A percentile compares a stretch with the other conserved stretches of the same genome.
phyloP scores from a whole-genome alignment of 2,888 invertebrate species.

The Girardia tigrina region DNA sequence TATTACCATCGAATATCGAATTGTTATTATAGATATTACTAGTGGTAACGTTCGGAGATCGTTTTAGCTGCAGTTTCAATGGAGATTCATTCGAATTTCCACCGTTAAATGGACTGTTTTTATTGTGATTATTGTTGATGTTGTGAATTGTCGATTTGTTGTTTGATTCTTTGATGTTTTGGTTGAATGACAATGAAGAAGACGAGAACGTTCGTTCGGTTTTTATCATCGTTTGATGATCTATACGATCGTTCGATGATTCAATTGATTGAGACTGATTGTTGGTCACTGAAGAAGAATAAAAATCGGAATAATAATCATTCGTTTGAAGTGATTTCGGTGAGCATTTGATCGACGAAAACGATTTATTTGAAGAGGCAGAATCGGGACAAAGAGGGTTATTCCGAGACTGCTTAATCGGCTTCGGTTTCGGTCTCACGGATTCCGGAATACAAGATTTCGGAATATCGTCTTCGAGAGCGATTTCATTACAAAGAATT shows the following conservation, averaged over 20 bases:
- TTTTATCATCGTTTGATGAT: too few relatives aligned
- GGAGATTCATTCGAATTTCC: background rate
- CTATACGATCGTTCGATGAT: too few relatives aligned
- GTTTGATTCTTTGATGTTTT: background rate
- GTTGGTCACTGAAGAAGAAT: background rate
- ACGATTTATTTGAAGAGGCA: background rate
- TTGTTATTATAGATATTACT: too few relatives aligned
- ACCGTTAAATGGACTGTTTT: background rate
- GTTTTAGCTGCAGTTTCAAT: background rate
- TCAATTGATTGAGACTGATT: background rate
- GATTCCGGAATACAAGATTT: conserved; percentile 1
- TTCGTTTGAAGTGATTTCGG: background rate
- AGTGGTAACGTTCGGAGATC: background rate
- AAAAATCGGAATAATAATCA: background rate
- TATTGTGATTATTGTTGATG: too few relatives aligned
- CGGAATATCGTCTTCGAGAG: background rate
- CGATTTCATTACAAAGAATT: background rate
- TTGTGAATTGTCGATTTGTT: too few relatives aligned
- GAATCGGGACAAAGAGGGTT: background rate
- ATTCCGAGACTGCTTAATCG: background rate
- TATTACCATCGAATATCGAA: too few relatives aligned
- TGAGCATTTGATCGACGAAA: background rate
- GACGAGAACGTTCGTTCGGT: background rate
- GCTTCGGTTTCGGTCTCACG: background rate
- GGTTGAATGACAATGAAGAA: background rate